A percentile compares a stretch with the other conserved stretches of the same genome.
Conservation (phyloP, 2,888 invertebrate genomes). For the Sinotaia quadrata region DNA sequence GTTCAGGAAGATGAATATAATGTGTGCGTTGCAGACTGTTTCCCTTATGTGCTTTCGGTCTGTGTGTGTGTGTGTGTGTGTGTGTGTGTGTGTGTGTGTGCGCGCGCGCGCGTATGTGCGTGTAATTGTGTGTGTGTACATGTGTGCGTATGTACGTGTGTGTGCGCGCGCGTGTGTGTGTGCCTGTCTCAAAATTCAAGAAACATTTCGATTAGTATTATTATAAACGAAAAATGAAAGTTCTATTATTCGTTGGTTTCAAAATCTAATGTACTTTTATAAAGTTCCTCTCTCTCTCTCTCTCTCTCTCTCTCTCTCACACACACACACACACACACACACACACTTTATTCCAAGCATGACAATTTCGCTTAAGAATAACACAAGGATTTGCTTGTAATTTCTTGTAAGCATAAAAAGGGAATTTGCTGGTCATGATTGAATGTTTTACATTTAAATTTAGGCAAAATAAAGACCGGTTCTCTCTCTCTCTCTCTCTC, state of each 20-base stretch:
- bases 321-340: too few species aligned
- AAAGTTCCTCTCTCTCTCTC: background rate
- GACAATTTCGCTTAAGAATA: too few species aligned
- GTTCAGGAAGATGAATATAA: too few species aligned
- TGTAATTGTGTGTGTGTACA: background rate
- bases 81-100: background rate
- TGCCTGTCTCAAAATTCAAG: background rate
- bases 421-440: too few species aligned
- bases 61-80: background rate
- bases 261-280: too few species aligned
- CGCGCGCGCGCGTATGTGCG: background rate
- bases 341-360: background rate
- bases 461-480: background rate
- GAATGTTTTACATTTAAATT: too few species aligned
- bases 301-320: background rate
- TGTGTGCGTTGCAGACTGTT: too few species aligned
- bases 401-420: too few species aligned
- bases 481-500: conserved; percentile 2
- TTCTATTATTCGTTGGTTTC: too few species aligned
- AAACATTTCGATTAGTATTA: too few species aligned
- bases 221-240: too few species aligned
- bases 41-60: background rate
- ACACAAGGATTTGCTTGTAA: too few species aligned
- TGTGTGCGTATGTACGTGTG: background rate
- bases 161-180: background rate